Percentiles rank a stretch among this genome's conserved stretches.
These are phyloP conservation scores for Fopius arisanus DNA, from an alignment of 1,140 invertebrate species.

Conservation along the genomic window DNA sequence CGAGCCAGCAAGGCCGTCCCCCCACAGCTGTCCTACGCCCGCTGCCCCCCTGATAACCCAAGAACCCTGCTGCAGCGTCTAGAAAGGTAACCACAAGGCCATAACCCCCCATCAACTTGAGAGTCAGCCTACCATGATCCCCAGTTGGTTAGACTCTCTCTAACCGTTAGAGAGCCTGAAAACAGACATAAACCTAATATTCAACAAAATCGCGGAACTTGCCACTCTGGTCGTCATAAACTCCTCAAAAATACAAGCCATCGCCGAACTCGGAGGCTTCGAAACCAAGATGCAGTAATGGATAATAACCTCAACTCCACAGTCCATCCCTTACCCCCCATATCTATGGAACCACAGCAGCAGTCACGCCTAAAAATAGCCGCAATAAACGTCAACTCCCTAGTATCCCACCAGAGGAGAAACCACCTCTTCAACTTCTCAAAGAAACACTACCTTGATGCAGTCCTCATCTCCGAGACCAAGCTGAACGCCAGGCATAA, in stretches of 20 bases:
- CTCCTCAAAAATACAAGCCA: too few species aligned
- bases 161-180: not conserved
- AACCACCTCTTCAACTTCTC: not conserved
- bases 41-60: not conserved
- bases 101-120: too few species aligned
- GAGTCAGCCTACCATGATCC: too few species aligned
- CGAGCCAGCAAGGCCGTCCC: not conserved
- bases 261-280: too few species aligned
- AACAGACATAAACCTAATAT: not conserved
- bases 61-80: not conserved
- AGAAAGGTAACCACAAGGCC: not conserved
- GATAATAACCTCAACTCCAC: not conserved
- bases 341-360: not conserved
- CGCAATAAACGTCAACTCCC: slow-evolving; percentile 21
- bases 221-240: not conserved
- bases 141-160: too few species aligned
- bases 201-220: not conserved
- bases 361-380: not conserved
- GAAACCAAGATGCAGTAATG: not conserved
- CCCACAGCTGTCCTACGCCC: not conserved
- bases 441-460: not conserved
- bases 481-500: slow-evolving; percentile 10
- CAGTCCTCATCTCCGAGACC: slow-evolving; percentile 12
- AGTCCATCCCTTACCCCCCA: not conserved
- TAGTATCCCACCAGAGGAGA: not conserved